phyloP scores from a whole-genome alignment of 1,140 invertebrate species.

The Vanessa atalanta region DNA sequence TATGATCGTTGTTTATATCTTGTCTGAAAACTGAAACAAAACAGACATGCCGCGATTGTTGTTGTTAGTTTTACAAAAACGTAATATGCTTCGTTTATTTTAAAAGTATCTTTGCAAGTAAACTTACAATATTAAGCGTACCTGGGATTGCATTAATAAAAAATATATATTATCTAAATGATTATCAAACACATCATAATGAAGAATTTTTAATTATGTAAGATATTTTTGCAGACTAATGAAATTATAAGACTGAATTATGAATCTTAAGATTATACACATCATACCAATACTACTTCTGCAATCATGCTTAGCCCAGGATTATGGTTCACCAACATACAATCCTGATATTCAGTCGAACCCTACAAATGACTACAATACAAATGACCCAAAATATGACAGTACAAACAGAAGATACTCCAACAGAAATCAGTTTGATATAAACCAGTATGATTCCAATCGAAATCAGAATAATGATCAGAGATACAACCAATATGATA shows the following conservation, averaged over 20 bases:
- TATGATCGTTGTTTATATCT: background rate
- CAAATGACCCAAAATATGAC: conserved; percentile 61
- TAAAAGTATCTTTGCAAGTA: background rate
- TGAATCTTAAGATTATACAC: conserved; percentile 63
- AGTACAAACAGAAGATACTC: conserved; percentile 58
- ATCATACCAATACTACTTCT: conserved; percentile 51
- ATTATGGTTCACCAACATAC: conserved; percentile 63
- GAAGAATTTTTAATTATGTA: background rate
- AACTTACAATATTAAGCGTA: background rate
- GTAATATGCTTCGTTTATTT: background rate
- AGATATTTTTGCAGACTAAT: conserved; percentile 47
- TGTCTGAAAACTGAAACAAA: background rate
- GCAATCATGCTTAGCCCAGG: conserved; percentile 56
- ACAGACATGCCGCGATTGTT: conserved; percentile 2
- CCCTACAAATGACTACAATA: conserved; percentile 67
- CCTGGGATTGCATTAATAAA: too few species aligned
- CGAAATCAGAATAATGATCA: conserved; percentile 56
- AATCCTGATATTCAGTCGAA: conserved; percentile 56
- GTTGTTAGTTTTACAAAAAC: background rate
- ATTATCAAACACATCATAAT: background rate
- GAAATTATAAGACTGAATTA: conserved; percentile 64
- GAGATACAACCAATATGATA: conserved; percentile 58
- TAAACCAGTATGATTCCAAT: conserved; percentile 53
- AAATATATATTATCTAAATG: background rate
- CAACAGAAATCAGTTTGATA: conserved; percentile 56